Base-by-base conservation (phyloP, 2,888 invertebrate genomes). In the Drosophila leonis region DNA sequence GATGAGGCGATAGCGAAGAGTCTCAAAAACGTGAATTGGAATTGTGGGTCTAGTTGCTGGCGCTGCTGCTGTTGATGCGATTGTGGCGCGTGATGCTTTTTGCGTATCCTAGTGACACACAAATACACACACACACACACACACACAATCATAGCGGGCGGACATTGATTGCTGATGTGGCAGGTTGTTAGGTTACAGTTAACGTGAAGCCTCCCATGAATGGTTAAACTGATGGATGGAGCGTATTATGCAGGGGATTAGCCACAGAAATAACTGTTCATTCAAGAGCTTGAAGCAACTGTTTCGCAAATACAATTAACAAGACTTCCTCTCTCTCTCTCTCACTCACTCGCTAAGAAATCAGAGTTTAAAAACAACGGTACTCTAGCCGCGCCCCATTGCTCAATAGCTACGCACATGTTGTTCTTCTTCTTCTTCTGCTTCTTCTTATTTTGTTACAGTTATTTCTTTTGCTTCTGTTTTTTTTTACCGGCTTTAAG, bases 21-120 rank as follows among this genome's bases (percentile, higher is more conserved):
- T 52, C 42, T 55, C 48, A 49, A 42, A 52, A 51, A 65, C 69
- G 35, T 46, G 41, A 44, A 62, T 42, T 65, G 46, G 18, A 20
- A 27, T 61, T 35, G 29, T 18, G 33, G 61, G 60, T 39, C 54
- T 54, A 54, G 54, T 54, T 48, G 49, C 49, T 27, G 44, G 24
- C 20, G 27, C 3, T 20, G 24, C 44, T 41, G 31, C 41, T 20
- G 63, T 51, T 66, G 77, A 78, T 78, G 77, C 77, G 77, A 81
- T 65, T 72, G 73, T 72, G 81, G 70, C 75, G 78, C 80, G 74
- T 75, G 85, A 79, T 84, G 79, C 78, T 78, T 84, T 73, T 76
- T 85, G 83, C 86, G 86, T 84, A 88, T 89, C 88, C 88, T 82
- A 89, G 88, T 88, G 88, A 88, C 88, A 88, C 80, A 89, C 86